Evolutionary conservation across 2,888 invertebrate genomes (phyloP), one percentile per base, ranked within the genome.

Genomic region (Heliconius ethilla): DNA sequence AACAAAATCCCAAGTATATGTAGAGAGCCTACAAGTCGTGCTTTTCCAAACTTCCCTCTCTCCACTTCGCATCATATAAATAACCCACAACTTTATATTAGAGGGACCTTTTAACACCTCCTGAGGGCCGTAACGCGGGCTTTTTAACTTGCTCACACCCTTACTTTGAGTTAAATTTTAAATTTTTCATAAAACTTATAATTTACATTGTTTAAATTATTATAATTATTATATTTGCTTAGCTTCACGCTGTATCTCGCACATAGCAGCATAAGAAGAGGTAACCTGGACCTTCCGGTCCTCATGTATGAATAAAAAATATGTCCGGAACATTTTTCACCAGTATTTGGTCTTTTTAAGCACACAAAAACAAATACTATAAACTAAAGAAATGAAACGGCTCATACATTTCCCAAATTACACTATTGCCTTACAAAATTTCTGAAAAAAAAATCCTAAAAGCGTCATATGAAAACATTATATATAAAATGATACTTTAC

Each of bases 111-210:
- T 62, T 67, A 45, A 62, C 66, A 59, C 67, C 73, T 77, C 77
- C 77, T 67, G 59, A 59, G 73, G 45, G 77, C 22, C n/a, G 59
- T 13, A 67, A 63, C 29, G 51, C 29, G 25, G 59, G 55, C 66
- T 73, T 77, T 73, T 73, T 70, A 63, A 33, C 33, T 33, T 73
- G 40, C 6, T n/a, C 55, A 55, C 72, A 27, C 72, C 55, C 66
- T 77, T 73, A 77, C 67, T 73, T 40, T 51, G 27, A 22, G 29
- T 77, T 33, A 45, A 72, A 59, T 77, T 77, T 77, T 67, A 73
- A 73, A 67, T 59, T 73, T 73, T 29, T 65, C 51, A 45, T 74
- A 27, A 33, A 74, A 37, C 37, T 74, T 74, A 74, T 40, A 63
- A 55, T 55, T n/a, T 40, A 62, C 27, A 13, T 63, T 62, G 62